Percentiles rank a stretch among this genome's conserved stretches.
Evolutionary conservation across 2,113 vertebrate species (phyloP).

Genomic region (Columba livia): DNA sequence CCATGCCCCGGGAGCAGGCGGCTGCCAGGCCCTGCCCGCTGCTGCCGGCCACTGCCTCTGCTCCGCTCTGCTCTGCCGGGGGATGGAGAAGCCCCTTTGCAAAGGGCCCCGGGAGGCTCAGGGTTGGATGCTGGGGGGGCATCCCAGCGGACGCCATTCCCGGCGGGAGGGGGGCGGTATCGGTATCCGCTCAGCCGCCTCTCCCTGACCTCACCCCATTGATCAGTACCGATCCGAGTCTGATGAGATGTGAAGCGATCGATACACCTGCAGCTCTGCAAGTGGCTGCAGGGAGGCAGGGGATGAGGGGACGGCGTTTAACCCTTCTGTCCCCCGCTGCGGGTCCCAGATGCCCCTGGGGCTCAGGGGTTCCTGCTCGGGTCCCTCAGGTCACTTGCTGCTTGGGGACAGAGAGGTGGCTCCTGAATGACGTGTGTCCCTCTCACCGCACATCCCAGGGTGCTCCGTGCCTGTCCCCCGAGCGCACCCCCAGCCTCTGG

Average conservation of each 20-base stretch:
- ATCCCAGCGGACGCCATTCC: neutral
- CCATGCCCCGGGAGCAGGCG: neutral
- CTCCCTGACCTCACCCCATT: neutral
- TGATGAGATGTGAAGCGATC: neutral
- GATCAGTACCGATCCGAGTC: neutral
- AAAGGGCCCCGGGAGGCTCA: rapidly evolving
- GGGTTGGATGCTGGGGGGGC: rapidly evolving
- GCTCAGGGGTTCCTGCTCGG: neutral
- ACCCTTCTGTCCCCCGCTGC: rapidly evolving
- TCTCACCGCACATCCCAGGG: rapidly evolving
- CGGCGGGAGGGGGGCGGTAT: neutral
- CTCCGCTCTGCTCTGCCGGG: rapidly evolving
- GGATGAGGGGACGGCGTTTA: neutral
- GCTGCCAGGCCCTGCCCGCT: rapidly evolving
- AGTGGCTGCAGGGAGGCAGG: neutral
- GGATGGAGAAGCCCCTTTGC: neutral
- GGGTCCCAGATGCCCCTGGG: rapidly evolving
- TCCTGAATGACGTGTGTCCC: rapidly evolving
- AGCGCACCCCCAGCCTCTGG: neutral
- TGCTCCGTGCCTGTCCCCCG: neutral
- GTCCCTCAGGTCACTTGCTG: neutral
- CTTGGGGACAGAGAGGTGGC: rapidly evolving
- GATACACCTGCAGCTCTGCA: neutral
- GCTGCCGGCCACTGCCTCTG: neutral
- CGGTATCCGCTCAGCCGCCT: neutral